Evolutionary conservation across 2,888 invertebrate species (phyloP).

Genomic region (Pantelozetes paolii): DNA sequence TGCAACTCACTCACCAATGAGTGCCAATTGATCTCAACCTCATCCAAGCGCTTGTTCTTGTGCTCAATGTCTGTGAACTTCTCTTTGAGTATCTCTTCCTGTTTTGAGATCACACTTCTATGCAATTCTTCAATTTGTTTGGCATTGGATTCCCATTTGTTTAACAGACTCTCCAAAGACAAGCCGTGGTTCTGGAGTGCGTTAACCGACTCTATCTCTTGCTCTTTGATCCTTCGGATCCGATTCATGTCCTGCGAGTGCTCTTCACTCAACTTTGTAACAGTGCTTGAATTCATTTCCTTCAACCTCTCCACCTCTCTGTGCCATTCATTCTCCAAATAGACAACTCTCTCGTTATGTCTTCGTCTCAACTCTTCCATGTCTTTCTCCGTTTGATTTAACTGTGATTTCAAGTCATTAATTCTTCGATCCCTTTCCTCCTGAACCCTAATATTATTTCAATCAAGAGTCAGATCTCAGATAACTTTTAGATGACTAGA

Average conservation of each 20-base stretch:
- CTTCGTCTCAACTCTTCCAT: slow-evolving; percentile 39
- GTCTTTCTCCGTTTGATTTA: slow-evolving; percentile 41
- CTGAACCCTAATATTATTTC: slow-evolving; percentile 29
- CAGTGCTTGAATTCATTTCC: slow-evolving; percentile 43
- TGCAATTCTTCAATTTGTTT: slow-evolving; percentile 41
- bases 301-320: slow-evolving; percentile 46
- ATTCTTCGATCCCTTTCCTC: slow-evolving; percentile 43
- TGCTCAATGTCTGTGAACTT: slow-evolving; percentile 24
- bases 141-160: slow-evolving; percentile 42
- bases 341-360: slow-evolving; percentile 43
- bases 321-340: slow-evolving; percentile 43
- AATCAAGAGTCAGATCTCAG: background rate
- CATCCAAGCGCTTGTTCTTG: slow-evolving; percentile 31
- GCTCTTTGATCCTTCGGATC: slow-evolving; percentile 45
- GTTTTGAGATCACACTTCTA: slow-evolving; percentile 30
- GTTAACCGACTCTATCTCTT: slow-evolving; percentile 45
- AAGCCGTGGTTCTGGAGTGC: slow-evolving; percentile 22
- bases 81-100: slow-evolving; percentile 42
- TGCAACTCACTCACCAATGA: slow-evolving; percentile 35
- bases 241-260: slow-evolving; percentile 47
- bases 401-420: slow-evolving; percentile 37
- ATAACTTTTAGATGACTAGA: too few relatives aligned
- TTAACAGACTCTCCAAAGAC: slow-evolving; percentile 31
- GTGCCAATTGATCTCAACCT: slow-evolving; percentile 41
- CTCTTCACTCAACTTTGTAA: slow-evolving; percentile 43